These are phyloP conservation scores for Leptinotarsa texana DNA, from an alignment of 1,140 invertebrate genomes.

Conservation along the genomic window DNA sequence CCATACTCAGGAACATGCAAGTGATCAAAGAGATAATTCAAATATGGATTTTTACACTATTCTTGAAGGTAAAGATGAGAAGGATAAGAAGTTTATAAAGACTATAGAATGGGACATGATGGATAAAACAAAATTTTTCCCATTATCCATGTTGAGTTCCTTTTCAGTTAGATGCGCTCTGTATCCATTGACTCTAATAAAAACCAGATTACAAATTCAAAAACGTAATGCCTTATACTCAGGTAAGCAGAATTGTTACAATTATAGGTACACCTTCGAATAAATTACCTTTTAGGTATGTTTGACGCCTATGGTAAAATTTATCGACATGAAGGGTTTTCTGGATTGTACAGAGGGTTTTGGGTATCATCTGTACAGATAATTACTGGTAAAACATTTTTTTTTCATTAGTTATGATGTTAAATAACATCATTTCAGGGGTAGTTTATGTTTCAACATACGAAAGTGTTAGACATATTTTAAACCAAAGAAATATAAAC, in stretches of 20 bases:
- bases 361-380: constrained; percentile 87
- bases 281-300: constrained; percentile 64
- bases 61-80: background rate
- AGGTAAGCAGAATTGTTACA: constrained; percentile 56
- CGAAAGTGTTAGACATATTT: constrained; percentile 84
- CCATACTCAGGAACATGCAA: background rate
- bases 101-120: constrained; percentile 99
- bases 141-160: constrained; percentile 84
- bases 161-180: constrained; percentile 87
- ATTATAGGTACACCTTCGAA: no score
- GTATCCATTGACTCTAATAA: constrained; percentile 96
- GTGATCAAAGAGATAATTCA: background rate
- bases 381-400: constrained; percentile 49
- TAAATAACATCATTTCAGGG: constrained; percentile 61
- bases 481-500: constrained; percentile 68
- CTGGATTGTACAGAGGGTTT: constrained; percentile 92
- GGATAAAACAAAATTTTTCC: constrained; percentile 93
- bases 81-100: constrained; percentile 61
- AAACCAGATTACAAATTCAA: constrained; percentile 92
- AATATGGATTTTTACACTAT: constrained; percentile 25
- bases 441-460: constrained; percentile 96
- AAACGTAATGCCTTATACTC: constrained; percentile 81
- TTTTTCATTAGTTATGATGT: background rate
- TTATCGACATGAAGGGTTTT: constrained; percentile 80
- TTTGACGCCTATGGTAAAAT: constrained; percentile 92